Conservation (phyloP, 2,888 invertebrate genomes). For the Eubasilissa splendida region DNA sequence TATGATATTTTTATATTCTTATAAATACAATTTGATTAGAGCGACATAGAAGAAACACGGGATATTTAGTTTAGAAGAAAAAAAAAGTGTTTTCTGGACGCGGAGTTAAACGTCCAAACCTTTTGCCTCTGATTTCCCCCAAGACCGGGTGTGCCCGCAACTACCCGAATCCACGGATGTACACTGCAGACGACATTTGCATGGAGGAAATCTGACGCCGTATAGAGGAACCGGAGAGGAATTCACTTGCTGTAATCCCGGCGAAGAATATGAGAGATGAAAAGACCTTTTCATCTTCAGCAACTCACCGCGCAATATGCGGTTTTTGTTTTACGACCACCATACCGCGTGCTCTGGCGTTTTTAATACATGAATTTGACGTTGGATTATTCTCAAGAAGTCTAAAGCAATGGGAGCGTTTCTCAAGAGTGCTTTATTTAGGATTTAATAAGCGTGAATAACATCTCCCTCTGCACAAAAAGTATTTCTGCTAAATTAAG, state of each 20-base stretch:
- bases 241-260: constrained; percentile 10
- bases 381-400: constrained; percentile 1
- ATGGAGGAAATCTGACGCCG: constrained; percentile 11
- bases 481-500: constrained; percentile 27
- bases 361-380: constrained; percentile 34
- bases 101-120: constrained; percentile 22
- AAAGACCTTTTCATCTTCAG: constrained; percentile 28
- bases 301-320: constrained; percentile 30
- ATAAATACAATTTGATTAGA: too few relatives aligned
- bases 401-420: constrained; percentile 22
- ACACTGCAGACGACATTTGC: constrained; percentile 7
- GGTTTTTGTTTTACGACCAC: constrained; percentile 31
- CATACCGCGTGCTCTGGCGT: neutral
- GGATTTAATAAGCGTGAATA: constrained; percentile 37
- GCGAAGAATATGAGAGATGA: constrained; percentile 15
- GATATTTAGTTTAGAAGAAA: neutral
- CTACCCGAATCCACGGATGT: neutral
- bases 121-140: constrained; percentile 21
- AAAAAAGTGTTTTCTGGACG: constrained; percentile 18
- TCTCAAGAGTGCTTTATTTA: constrained; percentile 31
- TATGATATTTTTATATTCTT: too few relatives aligned
- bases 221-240: constrained; percentile 2
- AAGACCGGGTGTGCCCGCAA: neutral
- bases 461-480: constrained; percentile 7
- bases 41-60: too few relatives aligned